A percentile compares a stretch with the other conserved stretches of the same genome.
phyloP scores from a whole-genome alignment of 1,140 invertebrate species.

The Aleiodes sp. region DNA sequence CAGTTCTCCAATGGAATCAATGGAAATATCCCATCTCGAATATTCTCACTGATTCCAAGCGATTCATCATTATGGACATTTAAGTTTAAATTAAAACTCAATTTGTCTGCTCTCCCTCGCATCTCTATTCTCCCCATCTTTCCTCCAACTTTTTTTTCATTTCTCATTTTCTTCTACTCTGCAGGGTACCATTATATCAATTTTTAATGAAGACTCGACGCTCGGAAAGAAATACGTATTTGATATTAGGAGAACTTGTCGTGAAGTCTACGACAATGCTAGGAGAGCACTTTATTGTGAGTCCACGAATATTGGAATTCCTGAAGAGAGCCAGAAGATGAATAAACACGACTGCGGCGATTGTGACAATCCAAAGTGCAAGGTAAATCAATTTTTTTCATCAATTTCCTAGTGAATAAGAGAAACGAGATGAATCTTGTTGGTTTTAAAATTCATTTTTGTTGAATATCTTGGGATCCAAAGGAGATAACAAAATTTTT shows the following conservation, averaged over 20 bases:
- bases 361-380: constrained; percentile 59
- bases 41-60: too few species aligned
- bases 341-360: constrained; percentile 56
- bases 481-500: too few species aligned
- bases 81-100: too few species aligned
- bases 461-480: too few species aligned
- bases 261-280: constrained; percentile 88
- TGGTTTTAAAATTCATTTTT: neutral
- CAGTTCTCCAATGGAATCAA: too few species aligned
- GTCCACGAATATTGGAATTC: constrained; percentile 55
- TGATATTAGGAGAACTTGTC: constrained; percentile 85
- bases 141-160: too few species aligned
- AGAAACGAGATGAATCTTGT: too few species aligned
- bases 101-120: too few species aligned
- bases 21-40: too few species aligned
- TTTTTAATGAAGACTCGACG: constrained; percentile 89
- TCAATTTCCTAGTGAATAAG: too few species aligned
- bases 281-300: constrained; percentile 74
- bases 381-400: constrained; percentile 41
- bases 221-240: constrained; percentile 89
- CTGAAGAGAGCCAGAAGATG: constrained; percentile 56
- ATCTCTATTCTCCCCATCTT: too few species aligned
- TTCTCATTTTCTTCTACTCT: constrained; percentile 16
- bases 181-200: constrained; percentile 87
- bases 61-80: too few species aligned